phyloP scores from a whole-genome alignment of 1,140 invertebrate genomes.

The Triops longicaudatus region DNA sequence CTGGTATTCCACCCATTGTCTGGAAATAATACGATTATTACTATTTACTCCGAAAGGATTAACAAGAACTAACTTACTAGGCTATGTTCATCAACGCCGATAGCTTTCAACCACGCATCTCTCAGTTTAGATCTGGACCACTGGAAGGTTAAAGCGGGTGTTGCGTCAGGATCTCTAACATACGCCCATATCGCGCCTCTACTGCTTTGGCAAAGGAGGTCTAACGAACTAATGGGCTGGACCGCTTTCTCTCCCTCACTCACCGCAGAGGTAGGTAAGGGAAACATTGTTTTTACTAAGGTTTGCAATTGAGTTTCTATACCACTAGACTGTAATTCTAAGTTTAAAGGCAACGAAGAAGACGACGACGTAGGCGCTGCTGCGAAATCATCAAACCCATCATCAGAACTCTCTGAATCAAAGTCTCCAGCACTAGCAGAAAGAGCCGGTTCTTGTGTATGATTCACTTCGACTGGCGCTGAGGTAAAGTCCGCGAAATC shows the following conservation, averaged over 20 bases:
- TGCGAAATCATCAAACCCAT: slow-evolving; percentile 23
- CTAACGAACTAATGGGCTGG: background rate
- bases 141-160: slow-evolving; percentile 18
- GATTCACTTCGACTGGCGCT: background rate
- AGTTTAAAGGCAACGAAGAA: background rate
- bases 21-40: background rate
- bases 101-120: background rate
- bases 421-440: background rate
- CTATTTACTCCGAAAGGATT: background rate
- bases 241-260: background rate
- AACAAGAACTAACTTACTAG: background rate
- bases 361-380: background rate
- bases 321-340: background rate
- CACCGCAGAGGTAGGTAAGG: background rate
- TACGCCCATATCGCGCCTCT: slow-evolving; percentile 16
- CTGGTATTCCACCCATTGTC: background rate
- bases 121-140: slow-evolving; percentile 5
- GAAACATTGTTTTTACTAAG: slow-evolving; percentile 18
- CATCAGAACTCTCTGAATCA: background rate
- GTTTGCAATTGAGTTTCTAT: slow-evolving; percentile 18
- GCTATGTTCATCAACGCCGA: slow-evolving; percentile 15
- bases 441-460: background rate
- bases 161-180: slow-evolving; percentile 16
- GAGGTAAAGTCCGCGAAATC: slow-evolving; percentile 20
- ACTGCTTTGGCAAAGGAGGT: background rate